Conservation (phyloP, 2,888 invertebrate species). For the Euclidia mi region DNA sequence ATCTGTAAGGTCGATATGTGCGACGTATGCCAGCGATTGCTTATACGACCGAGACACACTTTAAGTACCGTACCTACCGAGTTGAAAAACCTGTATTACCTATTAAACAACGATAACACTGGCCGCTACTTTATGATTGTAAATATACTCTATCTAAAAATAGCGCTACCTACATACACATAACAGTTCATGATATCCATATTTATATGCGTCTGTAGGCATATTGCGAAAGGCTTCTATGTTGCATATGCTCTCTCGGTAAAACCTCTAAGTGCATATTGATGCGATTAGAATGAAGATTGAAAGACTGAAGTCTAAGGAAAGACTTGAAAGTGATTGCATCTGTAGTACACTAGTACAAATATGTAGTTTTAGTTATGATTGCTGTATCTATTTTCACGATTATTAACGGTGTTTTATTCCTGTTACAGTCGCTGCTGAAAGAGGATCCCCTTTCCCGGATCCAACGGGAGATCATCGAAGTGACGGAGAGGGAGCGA, state of each 20-base stretch:
- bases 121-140: conserved; percentile 20
- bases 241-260: no score
- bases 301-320: no score
- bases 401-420: conserved; percentile 37
- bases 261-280: no score
- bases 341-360: no score
- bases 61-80: conserved; percentile 17
- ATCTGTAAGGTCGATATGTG: conserved; percentile 50
- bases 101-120: conserved; percentile 35
- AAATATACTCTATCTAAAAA: conserved; percentile 16
- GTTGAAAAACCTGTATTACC: conserved; percentile 49
- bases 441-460: conserved; percentile 94
- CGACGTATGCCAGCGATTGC: conserved; percentile 22
- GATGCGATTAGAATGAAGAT: no score
- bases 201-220: no score
- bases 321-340: no score
- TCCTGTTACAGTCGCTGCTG: conserved; percentile 86
- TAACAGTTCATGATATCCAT: neutral
- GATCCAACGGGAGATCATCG: conserved; percentile 97
- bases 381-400: no score
- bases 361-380: no score
- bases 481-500: conserved; percentile 95
- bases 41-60: conserved; percentile 53
- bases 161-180: conserved; percentile 10
- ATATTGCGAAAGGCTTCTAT: no score